Evolutionary conservation across 30 jellyfish, hydroid and myxozoan species (phyloP).

Genomic region (Catostylus mosaicus): DNA sequence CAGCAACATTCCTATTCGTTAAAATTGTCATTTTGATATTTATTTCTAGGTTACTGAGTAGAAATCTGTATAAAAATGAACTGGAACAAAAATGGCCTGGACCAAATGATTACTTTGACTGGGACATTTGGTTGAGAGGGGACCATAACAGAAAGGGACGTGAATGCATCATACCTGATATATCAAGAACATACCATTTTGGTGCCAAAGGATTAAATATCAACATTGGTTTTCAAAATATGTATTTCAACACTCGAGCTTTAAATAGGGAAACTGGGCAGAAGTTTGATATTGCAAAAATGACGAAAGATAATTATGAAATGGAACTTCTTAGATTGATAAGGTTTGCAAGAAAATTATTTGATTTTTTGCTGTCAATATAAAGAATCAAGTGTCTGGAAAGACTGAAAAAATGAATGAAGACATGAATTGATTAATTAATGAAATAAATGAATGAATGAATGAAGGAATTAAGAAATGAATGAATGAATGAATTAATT

Average conservation of each 20-base stretch:
- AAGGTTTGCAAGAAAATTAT: too few relatives aligned
- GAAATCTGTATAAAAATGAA: constrained; percentile 72
- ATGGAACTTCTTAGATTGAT: constrained; percentile 59
- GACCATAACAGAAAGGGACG: constrained; percentile 92
- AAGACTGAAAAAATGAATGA: too few relatives aligned
- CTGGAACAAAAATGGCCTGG: constrained; percentile 86
- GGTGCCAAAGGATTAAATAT: constrained; percentile 93
- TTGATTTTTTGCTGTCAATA: too few relatives aligned
- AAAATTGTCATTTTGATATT: too few relatives aligned
- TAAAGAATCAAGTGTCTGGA: too few relatives aligned
- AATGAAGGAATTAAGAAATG: too few relatives aligned
- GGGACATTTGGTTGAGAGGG: constrained; percentile 99
- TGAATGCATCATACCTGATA: constrained; percentile 96
- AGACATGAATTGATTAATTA: too few relatives aligned
- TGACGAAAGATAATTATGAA: constrained; percentile 81
- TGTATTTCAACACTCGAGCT: constrained; percentile 84
- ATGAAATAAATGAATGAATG: too few relatives aligned
- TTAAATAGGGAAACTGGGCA: constrained; percentile 79
- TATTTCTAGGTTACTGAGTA: constrained; percentile 35
- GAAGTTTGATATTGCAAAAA: constrained; percentile 63
- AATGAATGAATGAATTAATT: too few relatives aligned
- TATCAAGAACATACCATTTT: constrained; percentile 93
- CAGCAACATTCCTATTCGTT: too few relatives aligned
- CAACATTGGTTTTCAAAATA: constrained; percentile 76
- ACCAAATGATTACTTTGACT: constrained; percentile 85